A percentile compares a stretch with the other conserved stretches of the same genome.
Evolutionary conservation across 2,888 invertebrate species (phyloP).

Genomic region (Seladonia tumulorum): DNA sequence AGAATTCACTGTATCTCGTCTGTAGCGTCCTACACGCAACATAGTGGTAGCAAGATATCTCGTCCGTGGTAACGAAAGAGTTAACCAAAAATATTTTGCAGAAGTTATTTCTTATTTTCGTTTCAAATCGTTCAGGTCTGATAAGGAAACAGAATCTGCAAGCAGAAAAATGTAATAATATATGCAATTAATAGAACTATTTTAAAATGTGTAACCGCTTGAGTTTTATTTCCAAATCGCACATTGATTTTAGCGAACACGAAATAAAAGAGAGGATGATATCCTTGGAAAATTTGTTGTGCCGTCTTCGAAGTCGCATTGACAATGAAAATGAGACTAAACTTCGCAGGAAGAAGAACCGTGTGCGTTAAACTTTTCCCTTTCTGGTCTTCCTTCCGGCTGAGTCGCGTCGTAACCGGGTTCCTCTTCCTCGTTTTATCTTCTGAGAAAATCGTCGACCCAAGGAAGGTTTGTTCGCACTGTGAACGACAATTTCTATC

Average conservation of each 20-base stretch:
- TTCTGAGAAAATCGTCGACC: conserved; percentile 25
- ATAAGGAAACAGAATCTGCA: too few species aligned
- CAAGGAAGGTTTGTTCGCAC: conserved; percentile 29
- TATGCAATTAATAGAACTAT: too few species aligned
- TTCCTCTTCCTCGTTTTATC: conserved; percentile 29
- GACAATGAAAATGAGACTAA: background rate
- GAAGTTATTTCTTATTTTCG: too few species aligned
- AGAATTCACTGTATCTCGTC: too few species aligned
- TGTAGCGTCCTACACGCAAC: too few species aligned
- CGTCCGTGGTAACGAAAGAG: too few species aligned
- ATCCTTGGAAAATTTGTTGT: background rate
- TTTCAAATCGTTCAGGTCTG: too few species aligned
- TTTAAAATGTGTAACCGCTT: too few species aligned
- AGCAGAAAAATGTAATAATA: too few species aligned
- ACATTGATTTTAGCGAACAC: background rate
- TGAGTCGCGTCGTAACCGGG: background rate
- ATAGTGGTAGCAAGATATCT: too few species aligned
- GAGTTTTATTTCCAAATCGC: background rate
- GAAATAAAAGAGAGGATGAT: background rate
- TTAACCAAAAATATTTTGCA: too few species aligned
- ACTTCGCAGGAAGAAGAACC: background rate
- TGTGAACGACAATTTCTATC: conserved; percentile 33
- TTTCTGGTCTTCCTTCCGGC: background rate
- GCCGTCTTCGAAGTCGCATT: background rate
- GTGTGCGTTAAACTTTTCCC: conserved; percentile 8